Percentiles rank a stretch among this genome's conserved stretches.
Conservation (phyloP, 2,797 vertebrate species). For the Pampus argenteus region DNA sequence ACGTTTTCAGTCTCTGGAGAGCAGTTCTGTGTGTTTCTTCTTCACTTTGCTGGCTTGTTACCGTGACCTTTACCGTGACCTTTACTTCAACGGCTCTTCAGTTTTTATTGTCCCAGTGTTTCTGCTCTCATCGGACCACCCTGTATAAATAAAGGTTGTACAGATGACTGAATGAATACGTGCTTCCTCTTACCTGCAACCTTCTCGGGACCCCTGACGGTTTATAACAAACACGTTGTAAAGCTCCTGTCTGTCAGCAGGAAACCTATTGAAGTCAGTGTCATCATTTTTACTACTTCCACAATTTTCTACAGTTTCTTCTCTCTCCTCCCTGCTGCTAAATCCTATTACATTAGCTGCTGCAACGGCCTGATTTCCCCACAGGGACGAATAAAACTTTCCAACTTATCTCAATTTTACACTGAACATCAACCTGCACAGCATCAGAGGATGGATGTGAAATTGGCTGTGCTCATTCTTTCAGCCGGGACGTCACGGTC, state of each 20-base stretch:
- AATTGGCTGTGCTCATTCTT: slow-evolving; percentile 1
- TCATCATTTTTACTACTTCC: slow-evolving; percentile 24
- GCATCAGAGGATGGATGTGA: slow-evolving; percentile 11
- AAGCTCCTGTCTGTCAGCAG: slow-evolving; percentile 3
- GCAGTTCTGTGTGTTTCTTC: too few relatives aligned
- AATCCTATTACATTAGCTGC: slow-evolving; percentile 31
- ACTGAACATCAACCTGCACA: slow-evolving; percentile 22
- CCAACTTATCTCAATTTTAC: slow-evolving; percentile 22
- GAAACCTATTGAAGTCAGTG: slow-evolving; percentile 7
- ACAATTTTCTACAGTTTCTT: not conserved
- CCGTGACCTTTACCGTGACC: too few relatives aligned
- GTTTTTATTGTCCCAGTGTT: too few relatives aligned
- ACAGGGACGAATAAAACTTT: slow-evolving; percentile 25
- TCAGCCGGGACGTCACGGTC: not conserved
- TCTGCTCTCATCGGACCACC: too few relatives aligned
- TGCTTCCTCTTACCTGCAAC: not conserved
- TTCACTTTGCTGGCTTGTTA: too few relatives aligned
- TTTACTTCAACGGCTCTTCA: too few relatives aligned
- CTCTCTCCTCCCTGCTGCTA: not conserved
- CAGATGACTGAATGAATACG: too few relatives aligned
- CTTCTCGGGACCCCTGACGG: not conserved
- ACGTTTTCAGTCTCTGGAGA: too few relatives aligned
- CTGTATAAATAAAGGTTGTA: too few relatives aligned
- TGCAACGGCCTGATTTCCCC: slow-evolving; percentile 29
- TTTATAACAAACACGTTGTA: not conserved